Conservation (phyloP, 1,140 invertebrate genomes). For the Zelostemma sp. region DNA sequence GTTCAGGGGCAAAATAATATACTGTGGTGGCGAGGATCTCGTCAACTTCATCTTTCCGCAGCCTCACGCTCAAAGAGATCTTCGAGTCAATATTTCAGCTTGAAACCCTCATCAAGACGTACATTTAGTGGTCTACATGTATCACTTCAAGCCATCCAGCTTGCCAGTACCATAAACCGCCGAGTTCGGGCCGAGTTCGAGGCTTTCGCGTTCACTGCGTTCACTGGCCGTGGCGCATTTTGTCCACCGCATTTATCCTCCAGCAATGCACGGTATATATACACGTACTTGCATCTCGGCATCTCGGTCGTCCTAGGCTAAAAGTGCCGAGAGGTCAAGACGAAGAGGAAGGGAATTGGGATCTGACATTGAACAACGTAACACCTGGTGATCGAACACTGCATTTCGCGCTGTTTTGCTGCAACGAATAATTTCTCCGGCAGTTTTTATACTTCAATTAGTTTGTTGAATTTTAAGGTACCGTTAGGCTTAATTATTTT, state of each 20-base stretch:
- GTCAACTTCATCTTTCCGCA: slow-evolving; percentile 45
- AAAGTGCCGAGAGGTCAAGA: slow-evolving; percentile 13
- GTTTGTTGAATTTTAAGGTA: slow-evolving; percentile 17
- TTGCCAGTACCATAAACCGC: slow-evolving; percentile 29
- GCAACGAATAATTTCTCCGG: slow-evolving; percentile 2
- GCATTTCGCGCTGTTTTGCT: no score
- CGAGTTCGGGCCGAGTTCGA: no score
- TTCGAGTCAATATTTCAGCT: slow-evolving; percentile 48
- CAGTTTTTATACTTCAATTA: no score
- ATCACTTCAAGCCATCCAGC: slow-evolving; percentile 47
- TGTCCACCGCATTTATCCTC: slow-evolving; percentile 43
- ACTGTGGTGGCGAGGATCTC: no score
- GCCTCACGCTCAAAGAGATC: slow-evolving; percentile 31
- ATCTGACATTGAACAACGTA: no score
- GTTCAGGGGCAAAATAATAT: no score
- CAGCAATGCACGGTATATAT: slow-evolving; percentile 38
- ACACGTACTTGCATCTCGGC: no score
- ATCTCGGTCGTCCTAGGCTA: no score
- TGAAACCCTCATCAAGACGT: slow-evolving; percentile 48
- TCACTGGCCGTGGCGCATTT: slow-evolving; percentile 55
- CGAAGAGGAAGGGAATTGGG: slow-evolving; percentile 10
- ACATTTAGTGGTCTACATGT: slow-evolving; percentile 49
- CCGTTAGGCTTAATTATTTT: slow-evolving; percentile 53
- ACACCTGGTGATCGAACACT: no score
- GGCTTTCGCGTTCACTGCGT: no score